phyloP scores from a whole-genome alignment of 2,113 vertebrate genomes.

The Thryonomys swinderianus region DNA sequence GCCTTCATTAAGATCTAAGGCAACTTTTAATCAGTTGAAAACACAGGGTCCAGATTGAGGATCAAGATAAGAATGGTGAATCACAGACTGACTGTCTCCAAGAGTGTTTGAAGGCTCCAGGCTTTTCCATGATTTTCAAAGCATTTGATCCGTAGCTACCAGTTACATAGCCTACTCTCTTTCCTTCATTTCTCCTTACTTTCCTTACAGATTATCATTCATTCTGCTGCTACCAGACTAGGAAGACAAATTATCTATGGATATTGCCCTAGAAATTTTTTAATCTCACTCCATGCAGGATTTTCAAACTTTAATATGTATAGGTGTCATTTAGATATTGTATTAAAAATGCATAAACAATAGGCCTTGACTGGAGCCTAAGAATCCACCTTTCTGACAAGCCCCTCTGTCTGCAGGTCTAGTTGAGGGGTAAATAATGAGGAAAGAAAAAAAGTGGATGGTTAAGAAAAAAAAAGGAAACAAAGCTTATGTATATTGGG shows the following conservation, averaged over 20 bases:
- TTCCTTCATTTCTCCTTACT: background rate
- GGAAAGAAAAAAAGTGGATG: too few relatives aligned
- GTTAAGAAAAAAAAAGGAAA: too few relatives aligned
- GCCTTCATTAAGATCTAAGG: background rate
- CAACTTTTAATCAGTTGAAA: too few relatives aligned
- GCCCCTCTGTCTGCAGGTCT: fast-evolving
- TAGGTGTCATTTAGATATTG: background rate
- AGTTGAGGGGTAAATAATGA: too few relatives aligned
- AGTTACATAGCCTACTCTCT: background rate
- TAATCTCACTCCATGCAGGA: background rate
- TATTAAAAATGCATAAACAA: background rate
- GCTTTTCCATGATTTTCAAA: background rate
- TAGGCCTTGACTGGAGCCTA: fast-evolving
- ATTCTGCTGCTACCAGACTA: background rate
- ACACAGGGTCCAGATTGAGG: background rate
- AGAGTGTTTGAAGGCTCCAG: background rate
- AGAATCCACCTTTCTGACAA: background rate
- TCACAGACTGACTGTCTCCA: background rate
- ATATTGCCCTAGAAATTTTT: background rate
- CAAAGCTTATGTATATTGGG: too few relatives aligned
- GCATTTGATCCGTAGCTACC: background rate
- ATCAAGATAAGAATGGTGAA: background rate
- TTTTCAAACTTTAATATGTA: background rate
- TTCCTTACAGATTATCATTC: background rate
- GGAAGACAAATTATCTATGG: background rate